Evolutionary conservation across 2,888 invertebrate species (phyloP).

Genomic region (Leucophora obtusa): DNA sequence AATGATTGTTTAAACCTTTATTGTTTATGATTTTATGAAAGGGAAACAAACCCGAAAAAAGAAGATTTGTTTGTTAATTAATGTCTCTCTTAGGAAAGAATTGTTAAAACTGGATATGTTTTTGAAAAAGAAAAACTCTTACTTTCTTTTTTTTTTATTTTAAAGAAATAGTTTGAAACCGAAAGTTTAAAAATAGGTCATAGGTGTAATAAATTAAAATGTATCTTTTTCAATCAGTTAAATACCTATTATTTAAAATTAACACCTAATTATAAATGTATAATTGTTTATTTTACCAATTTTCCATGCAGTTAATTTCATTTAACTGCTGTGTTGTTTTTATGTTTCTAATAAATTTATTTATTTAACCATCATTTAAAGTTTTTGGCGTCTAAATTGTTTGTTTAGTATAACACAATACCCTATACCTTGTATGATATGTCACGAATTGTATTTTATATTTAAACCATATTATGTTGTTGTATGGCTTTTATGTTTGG

Average conservation of each 20-base stretch:
- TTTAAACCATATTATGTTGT: conserved; percentile 12
- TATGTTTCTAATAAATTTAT: background rate
- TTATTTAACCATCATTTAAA: conserved; percentile 12
- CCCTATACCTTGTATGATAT: conserved; percentile 10
- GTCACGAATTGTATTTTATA: conserved; percentile 41
- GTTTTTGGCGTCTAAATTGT: conserved; percentile 37
- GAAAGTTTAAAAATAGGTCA: background rate
- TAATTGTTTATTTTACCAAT: conserved; percentile 12
- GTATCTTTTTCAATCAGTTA: background rate
- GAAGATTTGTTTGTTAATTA: background rate
- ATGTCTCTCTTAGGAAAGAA: background rate
- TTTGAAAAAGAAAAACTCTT: conserved; percentile 15
- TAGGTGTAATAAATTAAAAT: background rate
- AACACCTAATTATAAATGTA: conserved; percentile 23
- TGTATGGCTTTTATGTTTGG: background rate
- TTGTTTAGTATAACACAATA: conserved; percentile 32
- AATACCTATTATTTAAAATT: conserved; percentile 10
- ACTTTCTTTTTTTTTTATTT: too few species aligned
- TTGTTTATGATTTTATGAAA: background rate
- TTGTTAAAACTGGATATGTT: background rate
- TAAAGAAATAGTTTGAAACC: background rate
- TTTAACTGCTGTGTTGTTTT: conserved; percentile 26
- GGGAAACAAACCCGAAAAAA: background rate
- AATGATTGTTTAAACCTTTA: background rate
- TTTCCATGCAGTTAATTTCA: conserved; percentile 44